Evolutionary conservation across 1,140 invertebrate genomes (phyloP).

Genomic region (Hetaerina americana): DNA sequence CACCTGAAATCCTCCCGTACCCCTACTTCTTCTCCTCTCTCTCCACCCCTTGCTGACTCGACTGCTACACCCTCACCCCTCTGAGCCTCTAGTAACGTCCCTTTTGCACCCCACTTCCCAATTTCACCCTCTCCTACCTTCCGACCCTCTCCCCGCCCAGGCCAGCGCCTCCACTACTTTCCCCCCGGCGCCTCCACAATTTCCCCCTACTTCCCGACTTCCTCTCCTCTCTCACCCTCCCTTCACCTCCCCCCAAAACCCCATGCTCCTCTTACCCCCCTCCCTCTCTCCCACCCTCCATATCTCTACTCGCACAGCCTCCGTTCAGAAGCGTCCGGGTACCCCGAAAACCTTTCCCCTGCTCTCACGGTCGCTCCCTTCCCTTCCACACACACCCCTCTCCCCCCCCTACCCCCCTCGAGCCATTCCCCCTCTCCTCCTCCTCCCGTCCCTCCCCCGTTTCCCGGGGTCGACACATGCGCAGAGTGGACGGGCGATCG

Average conservation of each 20-base stretch:
- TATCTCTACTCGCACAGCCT: no score
- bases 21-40: no score
- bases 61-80: no score
- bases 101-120: background rate
- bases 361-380: background rate
- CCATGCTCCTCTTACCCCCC: background rate
- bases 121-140: background rate
- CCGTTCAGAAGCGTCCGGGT: background rate
- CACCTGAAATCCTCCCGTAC: no score
- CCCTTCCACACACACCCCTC: background rate
- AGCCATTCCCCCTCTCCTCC: background rate
- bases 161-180: background rate
- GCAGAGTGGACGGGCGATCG: constrained; percentile 4
- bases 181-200: background rate
- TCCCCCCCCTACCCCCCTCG: background rate
- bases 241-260: no score
- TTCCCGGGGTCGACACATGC: constrained; percentile 1
- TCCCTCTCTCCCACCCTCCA: background rate
- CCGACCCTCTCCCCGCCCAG: background rate
- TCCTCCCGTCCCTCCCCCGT: background rate
- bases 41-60: no score
- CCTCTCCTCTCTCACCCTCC: background rate
- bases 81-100: no score
- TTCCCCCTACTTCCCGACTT: background rate
- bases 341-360: constrained; percentile 16